These are phyloP conservation scores for Leptinotarsa defecta DNA, from an alignment of 1,140 invertebrate genomes.

Conservation along the genomic window DNA sequence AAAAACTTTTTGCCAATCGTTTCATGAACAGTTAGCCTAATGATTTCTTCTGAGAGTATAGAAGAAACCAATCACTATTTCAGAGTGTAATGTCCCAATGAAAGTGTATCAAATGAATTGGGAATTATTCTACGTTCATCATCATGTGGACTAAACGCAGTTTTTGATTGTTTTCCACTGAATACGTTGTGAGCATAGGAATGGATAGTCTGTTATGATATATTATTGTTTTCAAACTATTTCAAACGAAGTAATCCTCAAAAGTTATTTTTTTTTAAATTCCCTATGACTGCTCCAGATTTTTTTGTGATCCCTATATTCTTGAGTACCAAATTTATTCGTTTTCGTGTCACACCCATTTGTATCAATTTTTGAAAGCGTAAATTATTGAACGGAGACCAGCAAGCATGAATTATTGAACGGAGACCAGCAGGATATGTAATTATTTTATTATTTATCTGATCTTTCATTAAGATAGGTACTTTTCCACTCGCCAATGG, in stretches of 20 bases:
- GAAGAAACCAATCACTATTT: too few relatives aligned
- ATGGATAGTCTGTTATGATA: not conserved
- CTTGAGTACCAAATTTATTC: not conserved
- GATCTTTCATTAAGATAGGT: constrained; percentile 54
- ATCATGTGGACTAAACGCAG: not conserved
- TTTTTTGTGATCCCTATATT: not conserved
- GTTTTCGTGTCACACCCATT: not conserved
- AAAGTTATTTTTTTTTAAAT: not conserved
- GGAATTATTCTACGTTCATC: not conserved
- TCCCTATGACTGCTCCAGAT: not conserved
- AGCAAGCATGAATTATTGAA: not conserved
- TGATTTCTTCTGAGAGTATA: too few relatives aligned
- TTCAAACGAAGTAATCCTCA: not conserved
- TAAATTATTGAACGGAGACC: not conserved
- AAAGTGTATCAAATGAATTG: not conserved
- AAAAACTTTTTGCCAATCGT: too few relatives aligned
- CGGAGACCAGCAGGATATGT: constrained; percentile 45
- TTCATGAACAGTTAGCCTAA: too few relatives aligned
- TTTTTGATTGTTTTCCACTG: not conserved
- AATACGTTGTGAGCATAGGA: not conserved
- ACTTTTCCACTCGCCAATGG: too few relatives aligned
- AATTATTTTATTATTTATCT: constrained; percentile 54
- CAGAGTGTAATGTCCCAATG: too few relatives aligned
- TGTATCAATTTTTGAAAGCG: not conserved
- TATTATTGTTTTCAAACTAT: not conserved